Evolutionary conservation across 2,113 vertebrate genomes (phyloP), one percentile per base, ranked within the genome.

Genomic region (Saccopteryx bilineata): DNA sequence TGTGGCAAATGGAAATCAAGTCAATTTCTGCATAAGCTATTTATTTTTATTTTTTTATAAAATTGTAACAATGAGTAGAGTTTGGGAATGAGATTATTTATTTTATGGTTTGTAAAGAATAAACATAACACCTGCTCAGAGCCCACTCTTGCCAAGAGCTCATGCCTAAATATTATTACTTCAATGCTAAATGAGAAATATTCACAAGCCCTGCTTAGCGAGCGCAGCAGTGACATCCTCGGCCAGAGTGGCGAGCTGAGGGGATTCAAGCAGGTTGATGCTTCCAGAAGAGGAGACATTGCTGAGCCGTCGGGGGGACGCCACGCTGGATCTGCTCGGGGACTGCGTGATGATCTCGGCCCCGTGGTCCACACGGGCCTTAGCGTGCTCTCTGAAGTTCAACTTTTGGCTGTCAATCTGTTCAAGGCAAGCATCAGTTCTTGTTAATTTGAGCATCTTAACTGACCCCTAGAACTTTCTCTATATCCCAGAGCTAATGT

Each of bases 201-300:
- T 99, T 99, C 99, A 99, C 99, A 99, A 99, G 98, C 99, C 99
- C 99, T 99, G 99, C 98, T 99, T 99, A 95, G 99, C 99, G 17
- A 99, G 99, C 93, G 99, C 99, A 14, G 99, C 99, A 0, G 99
- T 99, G 98, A 99, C 99, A 65, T 99, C 99, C 98, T 99, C 99
- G 2, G 99, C 99, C 23, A 99, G 98, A 74, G 99, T 99, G 18
- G 99, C 99, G 82, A 99, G 99, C 98, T 99, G 99, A 65, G 99
- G 99, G 0, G 99, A 99, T 92, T 99, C 99, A 21, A 99, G 98
- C 97, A 99, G 98, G 98, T 99, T 99, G 98, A 99, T 99, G 97
- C 99, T 99, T 97, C 99, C 99, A 7, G 99, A 99, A 82, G 99
- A 99, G 0, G 99, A 99, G 95, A 99, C 99, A 0, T 99, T 99